These are phyloP conservation scores for Gasteruption jaculator DNA, from an alignment of 2,888 invertebrate species.

Conservation along the genomic window DNA sequence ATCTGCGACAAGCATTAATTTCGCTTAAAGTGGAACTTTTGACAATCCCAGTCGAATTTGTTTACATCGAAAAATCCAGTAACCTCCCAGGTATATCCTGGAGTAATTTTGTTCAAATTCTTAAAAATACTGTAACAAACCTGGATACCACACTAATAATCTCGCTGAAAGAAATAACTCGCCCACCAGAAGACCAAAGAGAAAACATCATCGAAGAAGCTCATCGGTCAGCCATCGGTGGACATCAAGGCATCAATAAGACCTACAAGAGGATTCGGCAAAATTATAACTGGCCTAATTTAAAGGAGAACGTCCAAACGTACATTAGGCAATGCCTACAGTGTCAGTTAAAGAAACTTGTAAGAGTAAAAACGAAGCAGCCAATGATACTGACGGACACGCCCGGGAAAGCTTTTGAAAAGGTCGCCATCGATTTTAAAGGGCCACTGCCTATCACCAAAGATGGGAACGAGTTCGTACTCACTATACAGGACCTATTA, in stretches of 20 bases:
- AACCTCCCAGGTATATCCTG: constrained; percentile 11
- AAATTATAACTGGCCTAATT: constrained; percentile 17
- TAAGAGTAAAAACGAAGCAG: constrained; percentile 10
- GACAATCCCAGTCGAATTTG: too few species aligned
- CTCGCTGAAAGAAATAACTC: not conserved
- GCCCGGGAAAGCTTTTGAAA: constrained; percentile 11
- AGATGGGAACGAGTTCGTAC: constrained; percentile 20
- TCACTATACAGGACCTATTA: constrained; percentile 15
- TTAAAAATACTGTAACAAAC: not conserved
- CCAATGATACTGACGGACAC: constrained; percentile 15
- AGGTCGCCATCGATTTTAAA: constrained; percentile 17
- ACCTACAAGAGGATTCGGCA: constrained; percentile 18
- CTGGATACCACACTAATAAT: not conserved
- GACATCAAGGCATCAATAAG: constrained; percentile 15
- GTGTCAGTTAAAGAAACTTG: constrained; percentile 13
- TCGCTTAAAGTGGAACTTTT: not conserved
- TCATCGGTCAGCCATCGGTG: constrained; percentile 13
- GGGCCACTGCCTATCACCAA: constrained; percentile 17
- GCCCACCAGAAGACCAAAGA: not conserved
- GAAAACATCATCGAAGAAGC: constrained; percentile 10
- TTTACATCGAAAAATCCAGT: constrained; percentile 2
- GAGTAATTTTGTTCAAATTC: not conserved
- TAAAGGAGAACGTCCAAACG: constrained; percentile 17
- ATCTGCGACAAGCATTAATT: not conserved
- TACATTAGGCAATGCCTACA: constrained; percentile 5